phyloP scores from a whole-genome alignment of 2,888 invertebrate genomes.

The Sphecodes monilicornis region DNA sequence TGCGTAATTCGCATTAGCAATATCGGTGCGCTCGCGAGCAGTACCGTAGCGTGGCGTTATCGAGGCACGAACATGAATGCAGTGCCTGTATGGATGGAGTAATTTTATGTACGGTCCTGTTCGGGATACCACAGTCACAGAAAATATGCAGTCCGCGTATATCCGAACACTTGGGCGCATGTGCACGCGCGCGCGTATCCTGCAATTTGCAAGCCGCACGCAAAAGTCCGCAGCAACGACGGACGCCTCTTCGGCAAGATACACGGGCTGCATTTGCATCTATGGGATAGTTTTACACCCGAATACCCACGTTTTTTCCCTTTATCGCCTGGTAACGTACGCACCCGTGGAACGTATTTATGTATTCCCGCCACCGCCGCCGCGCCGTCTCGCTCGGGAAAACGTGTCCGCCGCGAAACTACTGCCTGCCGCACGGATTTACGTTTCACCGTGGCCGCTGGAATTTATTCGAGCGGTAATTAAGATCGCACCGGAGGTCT shows the following conservation, averaged over 20 bases:
- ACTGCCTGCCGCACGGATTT: conserved; percentile 1
- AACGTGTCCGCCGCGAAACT: not conserved
- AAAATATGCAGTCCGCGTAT: conserved; percentile 34
- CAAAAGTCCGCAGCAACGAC: conserved; percentile 12
- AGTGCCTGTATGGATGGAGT: conserved; percentile 17
- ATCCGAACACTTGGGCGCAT: not conserved
- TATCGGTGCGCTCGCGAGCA: conserved; percentile 8
- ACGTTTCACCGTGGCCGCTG: not conserved
- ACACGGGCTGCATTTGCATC: conserved; percentile 46
- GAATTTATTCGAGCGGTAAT: conserved; percentile 11
- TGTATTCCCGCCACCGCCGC: not conserved
- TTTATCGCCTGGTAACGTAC: conserved; percentile 21
- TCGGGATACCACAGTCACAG: conserved; percentile 1
- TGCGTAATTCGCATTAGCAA: not conserved
- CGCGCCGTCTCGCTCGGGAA: not conserved
- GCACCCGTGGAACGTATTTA: conserved; percentile 13
- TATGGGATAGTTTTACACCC: conserved; percentile 44
- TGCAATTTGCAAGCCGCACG: conserved; percentile 19
- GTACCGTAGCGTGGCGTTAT: conserved; percentile 13
- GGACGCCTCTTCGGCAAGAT: conserved; percentile 30
- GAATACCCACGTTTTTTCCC: conserved; percentile 38
- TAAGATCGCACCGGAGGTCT: not conserved
- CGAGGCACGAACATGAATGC: conserved; percentile 23
- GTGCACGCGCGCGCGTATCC: not conserved
- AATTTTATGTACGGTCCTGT: conserved; percentile 38